Evolutionary conservation across 2,113 vertebrate species (phyloP).

Genomic region (Tetraodon nigroviridis): DNA sequence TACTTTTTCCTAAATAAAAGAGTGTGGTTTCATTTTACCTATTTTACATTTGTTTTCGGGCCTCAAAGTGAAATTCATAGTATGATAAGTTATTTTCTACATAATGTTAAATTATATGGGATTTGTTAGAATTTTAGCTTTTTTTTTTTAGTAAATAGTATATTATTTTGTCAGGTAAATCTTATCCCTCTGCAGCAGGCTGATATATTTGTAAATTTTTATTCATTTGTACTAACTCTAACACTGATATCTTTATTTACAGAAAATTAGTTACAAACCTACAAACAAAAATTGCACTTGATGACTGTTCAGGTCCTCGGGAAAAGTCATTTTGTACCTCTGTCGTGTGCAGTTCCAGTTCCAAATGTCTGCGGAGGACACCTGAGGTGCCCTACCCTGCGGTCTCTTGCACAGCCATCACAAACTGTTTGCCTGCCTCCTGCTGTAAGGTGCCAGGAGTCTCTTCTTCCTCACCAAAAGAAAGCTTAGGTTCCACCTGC

Average conservation of each 20-base stretch:
- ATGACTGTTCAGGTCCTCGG: not conserved
- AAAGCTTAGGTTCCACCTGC: constrained; percentile 33
- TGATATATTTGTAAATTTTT: too few species aligned
- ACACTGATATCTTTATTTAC: constrained; percentile 44
- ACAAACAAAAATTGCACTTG: constrained; percentile 22
- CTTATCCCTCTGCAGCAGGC: too few species aligned
- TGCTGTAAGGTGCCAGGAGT: constrained; percentile 54
- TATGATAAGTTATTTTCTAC: too few species aligned
- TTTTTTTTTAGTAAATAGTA: too few species aligned
- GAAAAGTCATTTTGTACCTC: not conserved
- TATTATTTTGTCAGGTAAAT: too few species aligned
- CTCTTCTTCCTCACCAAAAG: constrained; percentile 61
- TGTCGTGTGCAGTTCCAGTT: not conserved
- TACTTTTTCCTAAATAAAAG: too few species aligned
- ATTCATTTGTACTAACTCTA: not conserved
- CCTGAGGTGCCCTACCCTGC: not conserved
- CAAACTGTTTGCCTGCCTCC: constrained; percentile 61
- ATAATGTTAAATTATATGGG: too few species aligned
- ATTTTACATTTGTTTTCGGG: too few species aligned
- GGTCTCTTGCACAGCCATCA: constrained; percentile 61
- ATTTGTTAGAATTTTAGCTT: too few species aligned
- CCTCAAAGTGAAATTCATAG: too few species aligned
- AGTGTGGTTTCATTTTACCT: too few species aligned
- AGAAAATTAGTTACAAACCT: constrained; percentile 24
- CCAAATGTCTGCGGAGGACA: not conserved